Evolutionary conservation across 2,797 vertebrate species (phyloP).

Genomic region (Malurus splendens): DNA sequence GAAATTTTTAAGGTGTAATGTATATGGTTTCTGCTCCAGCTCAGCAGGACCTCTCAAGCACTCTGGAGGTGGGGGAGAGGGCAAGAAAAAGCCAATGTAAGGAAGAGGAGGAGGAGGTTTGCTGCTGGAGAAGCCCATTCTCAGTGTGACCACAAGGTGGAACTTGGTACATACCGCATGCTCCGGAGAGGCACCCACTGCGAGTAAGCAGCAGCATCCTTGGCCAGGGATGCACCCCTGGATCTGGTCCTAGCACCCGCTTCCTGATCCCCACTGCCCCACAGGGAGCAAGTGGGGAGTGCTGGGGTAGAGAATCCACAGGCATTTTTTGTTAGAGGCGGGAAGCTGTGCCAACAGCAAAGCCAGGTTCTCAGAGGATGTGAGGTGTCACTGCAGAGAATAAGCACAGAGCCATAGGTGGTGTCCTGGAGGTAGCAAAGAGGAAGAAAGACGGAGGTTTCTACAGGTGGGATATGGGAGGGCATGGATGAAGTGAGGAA

Average conservation of each 20-base stretch:
- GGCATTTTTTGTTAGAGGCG: not conserved
- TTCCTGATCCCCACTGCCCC: not conserved
- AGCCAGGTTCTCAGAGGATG: not conserved
- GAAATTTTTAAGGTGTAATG: not conserved
- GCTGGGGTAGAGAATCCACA: not conserved
- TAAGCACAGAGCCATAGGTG: not conserved
- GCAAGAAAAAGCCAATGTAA: not conserved
- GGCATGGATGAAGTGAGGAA: not conserved
- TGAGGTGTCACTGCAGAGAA: not conserved
- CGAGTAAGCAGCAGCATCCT: not conserved
- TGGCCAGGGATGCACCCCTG: not conserved
- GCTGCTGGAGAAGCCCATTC: not conserved
- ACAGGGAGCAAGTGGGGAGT: not conserved
- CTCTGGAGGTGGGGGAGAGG: not conserved
- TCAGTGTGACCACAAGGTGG: conserved; percentile 61
- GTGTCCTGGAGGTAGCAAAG: not conserved
- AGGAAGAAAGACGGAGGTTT: not conserved
- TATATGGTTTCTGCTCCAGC: not conserved
- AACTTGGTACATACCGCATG: conserved; percentile 47
- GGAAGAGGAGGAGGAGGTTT: not conserved
- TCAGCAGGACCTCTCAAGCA: not conserved
- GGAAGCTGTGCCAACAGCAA: not conserved
- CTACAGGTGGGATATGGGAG: not conserved
- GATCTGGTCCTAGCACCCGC: not conserved
- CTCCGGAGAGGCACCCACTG: not conserved